These are phyloP conservation scores for Dichetophora obliterata DNA, from an alignment of 2,888 invertebrate species.

Conservation along the genomic window DNA sequence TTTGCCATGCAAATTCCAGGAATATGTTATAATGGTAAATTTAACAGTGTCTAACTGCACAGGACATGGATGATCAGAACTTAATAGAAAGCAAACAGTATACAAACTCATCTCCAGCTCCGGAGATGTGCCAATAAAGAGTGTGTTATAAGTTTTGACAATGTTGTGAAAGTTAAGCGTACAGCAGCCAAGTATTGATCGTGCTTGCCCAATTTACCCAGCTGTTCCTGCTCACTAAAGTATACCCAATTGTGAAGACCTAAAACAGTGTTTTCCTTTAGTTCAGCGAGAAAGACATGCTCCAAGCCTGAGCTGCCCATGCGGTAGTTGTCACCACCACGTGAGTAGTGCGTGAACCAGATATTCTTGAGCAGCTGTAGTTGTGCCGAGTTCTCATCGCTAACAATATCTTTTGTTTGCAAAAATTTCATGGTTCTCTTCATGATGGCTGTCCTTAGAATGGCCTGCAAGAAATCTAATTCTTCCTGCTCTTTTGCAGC, in stretches of 20 bases:
- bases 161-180: slow-evolving; percentile 57
- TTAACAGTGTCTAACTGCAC: slow-evolving; percentile 56
- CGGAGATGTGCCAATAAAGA: slow-evolving; percentile 61
- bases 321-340: slow-evolving; percentile 55
- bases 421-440: slow-evolving; percentile 59
- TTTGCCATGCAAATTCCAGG: slow-evolving; percentile 59
- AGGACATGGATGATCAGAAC: slow-evolving; percentile 56
- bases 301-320: slow-evolving; percentile 65
- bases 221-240: slow-evolving; percentile 61
- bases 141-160: slow-evolving; percentile 54
- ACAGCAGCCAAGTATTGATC: slow-evolving; percentile 53
- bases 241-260: slow-evolving; percentile 65
- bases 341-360: slow-evolving; percentile 63
- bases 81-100: slow-evolving; percentile 59
- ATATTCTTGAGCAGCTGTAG: slow-evolving; percentile 57
- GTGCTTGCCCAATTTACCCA: slow-evolving; percentile 59
- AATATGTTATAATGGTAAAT: slow-evolving; percentile 56
- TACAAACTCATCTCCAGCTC: slow-evolving; percentile 62
- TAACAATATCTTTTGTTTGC: slow-evolving; percentile 53
- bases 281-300: slow-evolving; percentile 62
- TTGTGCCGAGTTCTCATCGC: slow-evolving; percentile 54
- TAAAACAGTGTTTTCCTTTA: slow-evolving; percentile 56
- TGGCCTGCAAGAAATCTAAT: slow-evolving; percentile 57
- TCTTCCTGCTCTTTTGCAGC: slow-evolving; percentile 58
- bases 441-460: slow-evolving; percentile 61